Evolutionary conservation across 1,140 invertebrate species (phyloP), one percentile per base, ranked within the genome.

Genomic region (Aphelenchoides fujianensis): DNA sequence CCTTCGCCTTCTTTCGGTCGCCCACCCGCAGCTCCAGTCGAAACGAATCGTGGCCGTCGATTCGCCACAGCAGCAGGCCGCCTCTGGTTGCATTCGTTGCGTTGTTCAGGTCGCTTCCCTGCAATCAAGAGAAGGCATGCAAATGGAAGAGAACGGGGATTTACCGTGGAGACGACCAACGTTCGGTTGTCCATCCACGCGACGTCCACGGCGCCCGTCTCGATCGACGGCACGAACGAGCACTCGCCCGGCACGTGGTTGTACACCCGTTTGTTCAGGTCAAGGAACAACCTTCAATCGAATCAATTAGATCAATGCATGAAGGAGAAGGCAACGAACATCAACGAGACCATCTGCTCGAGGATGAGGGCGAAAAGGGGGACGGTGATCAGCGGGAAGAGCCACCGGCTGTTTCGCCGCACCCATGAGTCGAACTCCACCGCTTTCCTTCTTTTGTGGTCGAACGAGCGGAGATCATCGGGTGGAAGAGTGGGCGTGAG

Each of bases 191-290:
- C 31, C 27, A 66, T 16, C 32, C 16, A 35, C 3, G 16, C 28
- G 9, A 72, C 30, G n/a, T 72, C 53, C 7, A 30, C 69, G 1
- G 69, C 70, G 7, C 69, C 64, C 54, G 9, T 19, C 59, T 57
- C 53, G 7, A 71, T 5, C 16, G 34, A 34, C 48, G 30, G 53
- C 2, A 55, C n/a, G 59, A 31, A 55, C 5, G 37, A 36, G 36
- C 69, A 69, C 34, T 72, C 69, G 5, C 64, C 70, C 12, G 66
- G 54, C 37, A 72, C 70, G 61, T 70, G 70, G 53, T 71, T 70
- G 68, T 72, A 72, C 19, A 72, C 36, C 16, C 69, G 69, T 68
- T 70, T 70, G 23, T 70, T 37, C 27, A 70, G 28, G 31, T 70
- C 69, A 5, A 70, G 32, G 31, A 32, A 66, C 53, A 34, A 37